A percentile compares a stretch with the other conserved stretches of the same genome.
Evolutionary conservation across 2,113 vertebrate genomes (phyloP).

Genomic region (Lota lota): DNA sequence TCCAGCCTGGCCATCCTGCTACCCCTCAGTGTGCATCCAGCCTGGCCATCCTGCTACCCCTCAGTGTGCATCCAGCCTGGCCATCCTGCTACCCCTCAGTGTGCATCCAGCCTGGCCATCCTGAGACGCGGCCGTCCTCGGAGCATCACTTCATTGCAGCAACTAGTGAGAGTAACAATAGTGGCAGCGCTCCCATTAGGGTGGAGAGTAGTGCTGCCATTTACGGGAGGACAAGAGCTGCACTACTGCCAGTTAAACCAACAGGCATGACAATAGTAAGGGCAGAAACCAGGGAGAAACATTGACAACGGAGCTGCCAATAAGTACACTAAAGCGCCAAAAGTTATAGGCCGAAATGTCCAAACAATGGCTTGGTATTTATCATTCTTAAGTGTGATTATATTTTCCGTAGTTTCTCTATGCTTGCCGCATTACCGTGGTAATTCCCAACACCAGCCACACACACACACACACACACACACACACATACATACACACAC

Average conservation of each 20-base stretch:
- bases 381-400: slow-evolving; percentile 44
- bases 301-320: slow-evolving; percentile 16
- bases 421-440: slow-evolving; percentile 54
- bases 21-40: no score
- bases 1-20: no score
- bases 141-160: slow-evolving; percentile 23
- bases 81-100: no score
- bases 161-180: slow-evolving; percentile 27
- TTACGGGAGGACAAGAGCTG: slow-evolving; percentile 38
- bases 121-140: slow-evolving; percentile 13
- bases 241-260: slow-evolving; percentile 42
- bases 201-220: slow-evolving; percentile 40
- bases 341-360: slow-evolving; percentile 26
- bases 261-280: neutral
- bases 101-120: slow-evolving; percentile 9
- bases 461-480: slow-evolving; percentile 7
- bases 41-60: no score
- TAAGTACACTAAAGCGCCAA: slow-evolving; percentile 23
- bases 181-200: slow-evolving; percentile 39
- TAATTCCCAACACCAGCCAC: slow-evolving; percentile 53
- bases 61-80: no score
- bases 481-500: neutral
- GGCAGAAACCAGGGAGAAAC: slow-evolving; percentile 9
- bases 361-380: slow-evolving; percentile 38
- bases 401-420: slow-evolving; percentile 16